phyloP scores from a whole-genome alignment of 2,113 vertebrate species.

The Helogale parvula region DNA sequence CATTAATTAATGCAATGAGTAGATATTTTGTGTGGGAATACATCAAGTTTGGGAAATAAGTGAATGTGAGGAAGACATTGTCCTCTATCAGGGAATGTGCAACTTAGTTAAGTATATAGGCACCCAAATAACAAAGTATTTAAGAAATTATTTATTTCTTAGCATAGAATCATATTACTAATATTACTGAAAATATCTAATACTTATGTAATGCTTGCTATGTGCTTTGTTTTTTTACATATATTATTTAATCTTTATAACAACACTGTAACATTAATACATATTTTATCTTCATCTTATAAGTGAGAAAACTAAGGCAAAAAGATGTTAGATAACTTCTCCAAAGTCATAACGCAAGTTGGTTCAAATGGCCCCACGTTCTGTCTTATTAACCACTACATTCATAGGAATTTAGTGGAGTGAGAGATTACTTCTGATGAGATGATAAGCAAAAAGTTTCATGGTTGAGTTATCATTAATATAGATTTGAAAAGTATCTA shows the following conservation, averaged over 20 bases:
- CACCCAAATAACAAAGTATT: background rate
- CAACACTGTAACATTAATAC: background rate
- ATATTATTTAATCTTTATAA: background rate
- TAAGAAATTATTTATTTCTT: background rate
- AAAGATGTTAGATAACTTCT: background rate
- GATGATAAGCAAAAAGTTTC: background rate
- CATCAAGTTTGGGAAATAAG: background rate
- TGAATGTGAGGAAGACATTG: background rate
- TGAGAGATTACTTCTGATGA: background rate
- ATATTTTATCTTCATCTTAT: background rate
- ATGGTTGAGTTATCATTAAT: background rate
- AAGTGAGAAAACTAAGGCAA: background rate
- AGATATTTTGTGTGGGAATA: background rate
- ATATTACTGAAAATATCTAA: background rate
- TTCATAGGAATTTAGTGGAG: background rate
- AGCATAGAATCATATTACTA: background rate
- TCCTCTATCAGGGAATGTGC: background rate
- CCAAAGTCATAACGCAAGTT: background rate
- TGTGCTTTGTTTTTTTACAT: background rate
- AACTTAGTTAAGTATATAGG: background rate
- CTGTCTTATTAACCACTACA: background rate
- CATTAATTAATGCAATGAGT: background rate
- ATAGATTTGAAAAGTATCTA: slow-evolving; percentile 31
- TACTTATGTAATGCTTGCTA: background rate
- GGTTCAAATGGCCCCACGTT: background rate